Base-by-base conservation (phyloP, 1,140 invertebrate genomes). In the Tetragnatha versicolor region DNA sequence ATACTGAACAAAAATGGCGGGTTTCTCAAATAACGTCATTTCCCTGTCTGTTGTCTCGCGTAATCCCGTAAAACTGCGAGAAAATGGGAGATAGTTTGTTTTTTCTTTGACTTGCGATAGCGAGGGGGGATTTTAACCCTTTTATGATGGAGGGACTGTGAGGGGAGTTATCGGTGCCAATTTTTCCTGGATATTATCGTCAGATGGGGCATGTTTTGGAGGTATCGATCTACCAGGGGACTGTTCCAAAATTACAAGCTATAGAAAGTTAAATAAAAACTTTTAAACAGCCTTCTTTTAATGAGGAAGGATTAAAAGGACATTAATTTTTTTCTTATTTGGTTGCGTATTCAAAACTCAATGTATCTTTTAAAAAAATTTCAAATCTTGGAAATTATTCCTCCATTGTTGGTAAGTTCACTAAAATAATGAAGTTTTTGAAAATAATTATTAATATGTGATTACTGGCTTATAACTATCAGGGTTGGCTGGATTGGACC, bases 1-100 rank as follows among this genome's bases (percentile, higher is more conserved):
- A 33, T 2, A 42, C 14, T 2, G 27, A 6, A 63, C n/a, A 63
- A 63, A 66, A 33, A 20, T 17, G 10, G n/a, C 6, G 1, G 42
- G 22, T 31, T 6, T 55, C 51, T 29, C 69, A 72, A 72, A 72
- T 72, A 72, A 72, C 53, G 12, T 72, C 69, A 72, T 72, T 72
- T 72, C 29, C 12, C 14, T 42, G 20, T 17, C 49, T 39, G 25
- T 37, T 31, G 12, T 58, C 14, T 29, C 35, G 22, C 25, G 17
- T 72, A 72, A 72, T 72, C 69, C 37, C 4, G 35, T 42, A 42
- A 58, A 72, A 72, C 20, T 55, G 37, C 20, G 20, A 20, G 49
- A 45, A 72, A 72, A 72, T 55, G 68, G n/a, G 49, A 58, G 17
- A 42, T n/a, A 12, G 27, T 39, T 63, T 22, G 35, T 58, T 58